Evolutionary conservation across 2,888 invertebrate genomes (phyloP), one percentile per base, ranked within the genome.

Genomic region (Globia sparganii): DNA sequence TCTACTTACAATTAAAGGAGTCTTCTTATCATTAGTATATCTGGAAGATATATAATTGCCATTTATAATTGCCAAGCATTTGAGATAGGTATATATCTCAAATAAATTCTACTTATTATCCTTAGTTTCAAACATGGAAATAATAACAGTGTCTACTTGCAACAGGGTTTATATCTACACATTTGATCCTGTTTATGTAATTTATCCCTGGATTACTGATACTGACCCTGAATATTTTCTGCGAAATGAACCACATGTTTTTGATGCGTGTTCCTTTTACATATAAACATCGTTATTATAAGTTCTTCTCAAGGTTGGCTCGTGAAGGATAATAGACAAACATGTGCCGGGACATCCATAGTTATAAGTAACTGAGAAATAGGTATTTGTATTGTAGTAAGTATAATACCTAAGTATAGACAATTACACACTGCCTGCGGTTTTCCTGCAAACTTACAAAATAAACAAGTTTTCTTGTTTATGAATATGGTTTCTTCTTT

Each of bases 401-500:
- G 28, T 62, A 58, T 53, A 58, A n/a, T 28, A 81, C 31, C 56
- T 79, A 83, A 83, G 78, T 83, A 78, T 73, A 83, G 66, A 49
- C 18, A 46, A 34, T 59, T 73, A 67, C 66, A 53, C 43, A 61
- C 25, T 67, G 8, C 13, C 18, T 64, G 84, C 31, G 75, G 76
- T 84, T 86, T 85, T 84, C 86, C 83, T 86, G 28, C 34, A 53
- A 72, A 85, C 15, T 65, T 46, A 74, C 25, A 21, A 59, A 72
- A 68, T 68, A 72, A 84, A 84, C 82, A 85, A 64, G 62, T 46
- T 40, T 72, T 69, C 65, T 80, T 80, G 40, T 66, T 43, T 13
- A 25, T 8, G 46, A 43, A 72, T 67, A 67, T 46, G n/a, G 15
- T 76, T 75, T 21, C 15, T 46, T 62, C 18, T 70, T 71, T 62